Evolutionary conservation across 2,888 invertebrate genomes (phyloP).

Genomic region (Lasioglossum vierecki): DNA sequence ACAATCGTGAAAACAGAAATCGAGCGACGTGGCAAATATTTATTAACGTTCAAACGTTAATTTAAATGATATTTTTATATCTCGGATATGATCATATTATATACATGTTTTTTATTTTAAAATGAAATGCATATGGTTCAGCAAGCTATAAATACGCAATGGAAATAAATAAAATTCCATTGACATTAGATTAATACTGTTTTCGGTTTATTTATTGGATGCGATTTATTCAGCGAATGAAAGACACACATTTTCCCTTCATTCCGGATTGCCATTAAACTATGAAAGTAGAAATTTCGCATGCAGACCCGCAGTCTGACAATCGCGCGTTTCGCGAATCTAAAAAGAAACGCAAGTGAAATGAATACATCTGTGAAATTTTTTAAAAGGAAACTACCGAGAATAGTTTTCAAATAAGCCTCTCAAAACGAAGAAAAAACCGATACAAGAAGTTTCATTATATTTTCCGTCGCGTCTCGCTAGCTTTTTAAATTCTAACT

Average conservation of each 20-base stretch:
- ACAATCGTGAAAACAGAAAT: neutral
- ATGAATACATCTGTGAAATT: neutral
- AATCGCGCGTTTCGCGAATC: neutral
- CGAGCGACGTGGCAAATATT: neutral
- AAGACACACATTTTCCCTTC: neutral
- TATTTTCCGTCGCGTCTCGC: neutral
- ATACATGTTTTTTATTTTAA: neutral
- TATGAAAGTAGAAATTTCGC: neutral
- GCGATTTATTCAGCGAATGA: neutral
- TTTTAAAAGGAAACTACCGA: neutral
- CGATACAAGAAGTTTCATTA: neutral
- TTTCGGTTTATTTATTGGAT: neutral
- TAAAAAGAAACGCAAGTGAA: neutral
- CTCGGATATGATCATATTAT: neutral
- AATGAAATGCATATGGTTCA: neutral
- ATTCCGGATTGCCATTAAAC: neutral
- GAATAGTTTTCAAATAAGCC: neutral
- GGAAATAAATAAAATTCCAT: neutral
- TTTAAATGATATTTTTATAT: neutral
- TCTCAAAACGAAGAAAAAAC: neutral
- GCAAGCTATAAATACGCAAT: neutral
- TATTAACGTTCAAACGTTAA: neutral
- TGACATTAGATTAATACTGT: neutral
- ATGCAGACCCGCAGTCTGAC: neutral
- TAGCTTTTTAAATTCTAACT: neutral